phyloP scores from a whole-genome alignment of 2,113 vertebrate genomes.

The Gallinago paraguaiae region DNA sequence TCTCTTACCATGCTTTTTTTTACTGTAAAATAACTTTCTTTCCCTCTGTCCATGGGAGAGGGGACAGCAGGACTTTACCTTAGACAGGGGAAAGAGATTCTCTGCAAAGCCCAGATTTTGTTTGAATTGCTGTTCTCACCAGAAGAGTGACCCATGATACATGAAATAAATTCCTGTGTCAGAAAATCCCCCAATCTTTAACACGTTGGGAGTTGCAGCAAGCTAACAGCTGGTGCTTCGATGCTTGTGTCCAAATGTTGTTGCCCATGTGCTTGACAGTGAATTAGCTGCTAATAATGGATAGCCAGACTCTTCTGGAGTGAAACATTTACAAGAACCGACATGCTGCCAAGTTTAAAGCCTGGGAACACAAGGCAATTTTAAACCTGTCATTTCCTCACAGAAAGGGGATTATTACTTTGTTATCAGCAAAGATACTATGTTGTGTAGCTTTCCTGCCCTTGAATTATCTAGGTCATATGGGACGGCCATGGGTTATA shows the following conservation, averaged over 20 bases:
- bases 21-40: neutral
- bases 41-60: neutral
- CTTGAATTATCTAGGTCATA: slow-evolving; percentile 28
- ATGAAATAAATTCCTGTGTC: neutral
- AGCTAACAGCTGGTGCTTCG: neutral
- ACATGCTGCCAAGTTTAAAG: slow-evolving; percentile 60
- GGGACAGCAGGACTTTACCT: neutral
- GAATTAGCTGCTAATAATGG: slow-evolving; percentile 62
- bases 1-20: neutral
- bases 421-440: slow-evolving; percentile 49
- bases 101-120: neutral
- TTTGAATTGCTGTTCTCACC: neutral
- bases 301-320: slow-evolving; percentile 21
- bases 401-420: slow-evolving; percentile 57
- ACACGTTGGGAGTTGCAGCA: neutral
- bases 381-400: slow-evolving; percentile 71
- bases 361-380: slow-evolving; percentile 67
- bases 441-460: slow-evolving; percentile 13
- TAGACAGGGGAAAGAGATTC: neutral
- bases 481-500: neutral
- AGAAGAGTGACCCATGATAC: neutral
- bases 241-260: slow-evolving; percentile 8
- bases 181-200: neutral
- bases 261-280: slow-evolving; percentile 45
- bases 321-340: slow-evolving; percentile 49